Base-by-base conservation (phyloP, 2,113 vertebrate genomes). In the Sander lucioperca region DNA sequence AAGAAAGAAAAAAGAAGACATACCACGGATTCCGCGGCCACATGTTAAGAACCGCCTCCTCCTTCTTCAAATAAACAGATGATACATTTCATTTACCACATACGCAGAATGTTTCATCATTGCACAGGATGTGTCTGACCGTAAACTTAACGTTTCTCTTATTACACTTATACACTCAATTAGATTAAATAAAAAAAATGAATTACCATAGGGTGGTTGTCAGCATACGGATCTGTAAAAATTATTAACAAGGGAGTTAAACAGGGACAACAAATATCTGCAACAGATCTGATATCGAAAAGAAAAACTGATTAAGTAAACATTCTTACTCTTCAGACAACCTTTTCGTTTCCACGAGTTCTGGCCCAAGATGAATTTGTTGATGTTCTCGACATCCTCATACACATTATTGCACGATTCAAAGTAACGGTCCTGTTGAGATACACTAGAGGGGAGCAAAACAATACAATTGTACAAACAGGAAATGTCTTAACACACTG, bases 201-300 rank as follows among this genome's bases (percentile, higher is more conserved):
- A 47, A 27, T 94, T 92, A 95, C 95, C 93, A 1, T 74, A 5
- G 64, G 43, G 4, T 75, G 66, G 54, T 51, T 77, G 25, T 91
- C 92, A 3, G 76, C 93, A 72, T 95, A 94, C 4, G 95, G 94
- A 91, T 95, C 95, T 96, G 82, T 23, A 79, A 85, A 58, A 53
- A 64, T 19, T 2, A 5, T 11, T 5, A 27, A 73, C 5, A 33
- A 53, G 1, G 16, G 21, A 14, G 33, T 82, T n/a, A 71, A 69
- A 36, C 1, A 4, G 2, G 43, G 9, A 36, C 18, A 43, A 33
- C 43, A 30, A 21, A 50, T 11, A 1, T 43, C 13, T 69, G 12
- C 11, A 19, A 53, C 43, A 27, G 9, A 3, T 63, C 16, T 54
- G 2, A 5, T 21, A 51, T 51, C 7, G 10, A 39, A 63, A 25